Evolutionary conservation across 2,888 invertebrate genomes (phyloP), one percentile per base, ranked within the genome.

Genomic region (Vanessa cardui): DNA sequence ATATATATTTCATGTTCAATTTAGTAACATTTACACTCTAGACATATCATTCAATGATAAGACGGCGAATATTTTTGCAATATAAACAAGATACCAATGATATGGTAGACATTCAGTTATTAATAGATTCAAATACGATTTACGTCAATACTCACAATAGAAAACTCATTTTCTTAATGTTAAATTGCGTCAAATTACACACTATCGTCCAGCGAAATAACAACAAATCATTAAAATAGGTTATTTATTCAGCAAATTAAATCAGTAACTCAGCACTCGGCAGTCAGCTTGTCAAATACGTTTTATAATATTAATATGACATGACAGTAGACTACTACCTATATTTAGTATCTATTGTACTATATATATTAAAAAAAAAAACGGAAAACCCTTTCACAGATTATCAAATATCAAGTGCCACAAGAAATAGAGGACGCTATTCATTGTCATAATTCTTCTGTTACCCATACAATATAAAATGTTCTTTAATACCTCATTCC

Each of bases 81-180:
- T 78, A 84, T 89, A 89, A 90, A 90, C 86, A 88, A 87, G 82
- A 84, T 84, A 84, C 85, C 83, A 86, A 63, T 54, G 52, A 70
- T 33, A 80, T 79, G 80, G 79, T 84, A 84, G 76, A 83, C 72
- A 74, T 81, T 78, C 74, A 80, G 85, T 74, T 89, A 89, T 73
- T 86, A 88, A 89, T 90, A 90, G 89, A 84, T 68, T 76, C 74
- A 76, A 45, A 64, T 49, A 60, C 46, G 64, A 18, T 12, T 54
- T 1, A 31, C 56, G 58, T 54, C 44, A 62, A 70, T 89, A 94
- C 94, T 94, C 85, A 94, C 94, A 95, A 94, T 80, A 95, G 89
- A 87, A 94, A 95, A 88, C 94, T 95, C 94, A 94, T 94, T 81
- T 86, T 70, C 73, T 73, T 74, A 73, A 71, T 58, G 77, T 74